These are phyloP conservation scores for Synergus itoensis DNA, from an alignment of 2,888 invertebrate genomes.

Conservation along the genomic window DNA sequence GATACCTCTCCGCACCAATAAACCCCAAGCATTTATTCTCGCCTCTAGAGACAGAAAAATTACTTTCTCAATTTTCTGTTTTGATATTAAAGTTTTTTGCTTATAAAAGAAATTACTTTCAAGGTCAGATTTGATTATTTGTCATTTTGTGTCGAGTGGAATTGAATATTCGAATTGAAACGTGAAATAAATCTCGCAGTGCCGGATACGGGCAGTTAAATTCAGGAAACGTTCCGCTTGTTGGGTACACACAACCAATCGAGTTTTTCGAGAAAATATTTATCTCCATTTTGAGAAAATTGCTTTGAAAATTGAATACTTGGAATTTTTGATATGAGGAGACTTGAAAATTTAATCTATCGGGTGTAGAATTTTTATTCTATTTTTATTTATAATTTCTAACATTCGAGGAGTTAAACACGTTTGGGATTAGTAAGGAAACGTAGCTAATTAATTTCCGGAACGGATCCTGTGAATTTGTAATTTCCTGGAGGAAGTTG, in stretches of 20 bases:
- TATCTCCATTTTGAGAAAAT: slow-evolving; percentile 3
- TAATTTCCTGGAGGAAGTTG: slow-evolving; percentile 1
- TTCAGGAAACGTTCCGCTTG: slow-evolving; percentile 14
- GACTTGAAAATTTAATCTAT: too few relatives aligned
- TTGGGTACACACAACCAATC: neutral
- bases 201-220: neutral
- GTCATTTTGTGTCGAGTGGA: neutral
- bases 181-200: slow-evolving; percentile 25
- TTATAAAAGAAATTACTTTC: slow-evolving; percentile 16
- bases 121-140: slow-evolving; percentile 20
- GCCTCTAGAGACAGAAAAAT: neutral
- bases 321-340: too few relatives aligned
- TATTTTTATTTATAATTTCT: neutral
- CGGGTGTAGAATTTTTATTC: neutral
- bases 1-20: neutral
- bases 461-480: slow-evolving; percentile 17
- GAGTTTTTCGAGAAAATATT: slow-evolving; percentile 14
- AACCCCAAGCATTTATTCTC: neutral
- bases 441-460: slow-evolving; percentile 6
- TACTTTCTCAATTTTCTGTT: neutral
- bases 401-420: neutral
- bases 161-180: slow-evolving; percentile 16
- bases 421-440: neutral
- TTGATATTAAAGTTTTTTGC: neutral
- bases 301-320: neutral